A percentile compares a stretch with the other conserved stretches of the same genome.
These are phyloP conservation scores for Alligator mississippiensis DNA, from an alignment of 2,113 vertebrate species.

Conservation along the genomic window DNA sequence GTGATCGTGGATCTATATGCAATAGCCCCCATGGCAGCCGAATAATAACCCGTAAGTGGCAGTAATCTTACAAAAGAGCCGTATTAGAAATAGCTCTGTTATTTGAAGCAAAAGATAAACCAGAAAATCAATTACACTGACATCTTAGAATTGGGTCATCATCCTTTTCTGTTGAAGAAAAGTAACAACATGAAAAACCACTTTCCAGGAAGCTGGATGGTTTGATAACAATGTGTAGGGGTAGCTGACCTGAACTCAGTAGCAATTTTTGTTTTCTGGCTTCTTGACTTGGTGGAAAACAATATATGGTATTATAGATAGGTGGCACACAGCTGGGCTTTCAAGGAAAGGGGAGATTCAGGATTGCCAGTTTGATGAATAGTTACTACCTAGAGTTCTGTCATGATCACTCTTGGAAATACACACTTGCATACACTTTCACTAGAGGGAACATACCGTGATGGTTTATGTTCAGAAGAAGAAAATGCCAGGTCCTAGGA, in stretches of 20 bases:
- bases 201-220: not conserved
- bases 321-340: not conserved
- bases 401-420: not conserved
- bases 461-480: not conserved
- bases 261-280: not conserved
- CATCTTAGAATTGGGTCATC: not conserved
- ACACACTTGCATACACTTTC: constrained; percentile 1
- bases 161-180: not conserved
- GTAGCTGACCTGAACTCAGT: not conserved
- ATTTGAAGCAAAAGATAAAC: constrained; percentile 11
- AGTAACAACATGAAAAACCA: not conserved
- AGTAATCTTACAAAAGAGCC: not conserved
- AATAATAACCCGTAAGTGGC: not conserved
- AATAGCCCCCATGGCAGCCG: not conserved
- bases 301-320: not conserved
- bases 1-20: not conserved
- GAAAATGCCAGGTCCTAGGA: constrained; percentile 28
- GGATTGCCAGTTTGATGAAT: not conserved
- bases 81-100: not conserved
- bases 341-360: not conserved
- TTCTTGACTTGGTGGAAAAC: not conserved
- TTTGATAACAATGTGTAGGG: not conserved
- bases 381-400: not conserved
- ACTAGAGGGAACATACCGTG: not conserved
- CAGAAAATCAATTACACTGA: not conserved